Evolutionary conservation across 2,797 vertebrate genomes (phyloP).

Genomic region (Megaceryle alcyon): DNA sequence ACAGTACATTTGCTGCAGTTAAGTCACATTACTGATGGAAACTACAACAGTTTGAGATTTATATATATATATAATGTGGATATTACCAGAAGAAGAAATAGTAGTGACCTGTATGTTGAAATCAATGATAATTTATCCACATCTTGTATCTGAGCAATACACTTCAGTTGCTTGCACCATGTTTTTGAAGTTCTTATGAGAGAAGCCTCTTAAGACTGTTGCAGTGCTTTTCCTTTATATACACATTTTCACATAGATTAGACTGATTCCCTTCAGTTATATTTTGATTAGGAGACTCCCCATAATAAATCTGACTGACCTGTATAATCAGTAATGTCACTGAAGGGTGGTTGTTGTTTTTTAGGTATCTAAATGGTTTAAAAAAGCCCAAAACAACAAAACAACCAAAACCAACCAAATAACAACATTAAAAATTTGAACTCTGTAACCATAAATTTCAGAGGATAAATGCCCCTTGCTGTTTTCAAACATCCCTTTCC

Average conservation of each 20-base stretch:
- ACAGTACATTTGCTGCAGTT: neutral
- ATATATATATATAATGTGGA: neutral
- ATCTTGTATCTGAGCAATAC: neutral
- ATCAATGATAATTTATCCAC: neutral
- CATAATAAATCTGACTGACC: neutral
- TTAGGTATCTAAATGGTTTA: neutral
- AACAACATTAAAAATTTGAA: neutral
- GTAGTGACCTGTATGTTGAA: neutral
- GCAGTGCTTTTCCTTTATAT: neutral
- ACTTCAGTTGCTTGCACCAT: neutral
- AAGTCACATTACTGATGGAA: neutral
- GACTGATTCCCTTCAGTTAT: neutral
- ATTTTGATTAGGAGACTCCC: neutral
- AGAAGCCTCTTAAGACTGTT: neutral
- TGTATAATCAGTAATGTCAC: neutral
- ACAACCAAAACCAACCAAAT: too few relatives aligned
- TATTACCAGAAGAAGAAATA: neutral
- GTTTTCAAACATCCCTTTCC: neutral
- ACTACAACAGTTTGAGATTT: neutral
- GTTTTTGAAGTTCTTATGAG: neutral
- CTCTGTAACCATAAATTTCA: neutral
- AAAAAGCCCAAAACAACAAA: neutral
- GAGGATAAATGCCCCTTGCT: neutral
- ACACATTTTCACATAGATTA: neutral
- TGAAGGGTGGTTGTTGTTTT: neutral